Conservation (phyloP, 2,797 vertebrate genomes). For the Rhinatrema bivittatum region DNA sequence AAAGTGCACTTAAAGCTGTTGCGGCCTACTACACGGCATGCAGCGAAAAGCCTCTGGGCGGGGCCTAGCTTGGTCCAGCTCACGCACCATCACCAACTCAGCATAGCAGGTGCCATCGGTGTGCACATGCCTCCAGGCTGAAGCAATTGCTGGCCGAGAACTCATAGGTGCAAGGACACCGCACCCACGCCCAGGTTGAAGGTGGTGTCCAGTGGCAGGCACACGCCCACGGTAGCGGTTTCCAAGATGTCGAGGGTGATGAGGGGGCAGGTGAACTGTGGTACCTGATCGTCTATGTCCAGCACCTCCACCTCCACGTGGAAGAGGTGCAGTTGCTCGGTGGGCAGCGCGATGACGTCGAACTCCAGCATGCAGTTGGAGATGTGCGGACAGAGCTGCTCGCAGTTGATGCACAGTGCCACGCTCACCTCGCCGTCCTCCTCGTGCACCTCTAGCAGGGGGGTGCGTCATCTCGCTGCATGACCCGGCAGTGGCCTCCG, state of each 20-base stretch:
- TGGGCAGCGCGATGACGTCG: slow-evolving; percentile 90
- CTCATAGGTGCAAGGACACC: slow-evolving; percentile 82
- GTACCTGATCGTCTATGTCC: slow-evolving; percentile 95
- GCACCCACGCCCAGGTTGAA: slow-evolving; percentile 88
- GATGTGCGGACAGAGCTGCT: slow-evolving; percentile 90
- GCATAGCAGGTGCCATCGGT: slow-evolving; percentile 92
- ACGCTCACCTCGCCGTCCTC: slow-evolving; percentile 90
- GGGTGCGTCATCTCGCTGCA: slow-evolving; percentile 79
- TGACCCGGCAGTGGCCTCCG: slow-evolving; percentile 81
- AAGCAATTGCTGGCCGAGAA: slow-evolving; percentile 86
- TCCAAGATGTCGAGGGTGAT: slow-evolving; percentile 93
- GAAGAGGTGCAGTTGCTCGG: slow-evolving; percentile 88
- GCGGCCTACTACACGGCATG: no score
- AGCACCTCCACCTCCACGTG: slow-evolving; percentile 91
- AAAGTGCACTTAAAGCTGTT: no score
- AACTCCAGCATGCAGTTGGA: slow-evolving; percentile 92
- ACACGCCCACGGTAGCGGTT: slow-evolving; percentile 87
- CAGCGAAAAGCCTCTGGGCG: no score
- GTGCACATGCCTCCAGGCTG: slow-evolving; percentile 78
- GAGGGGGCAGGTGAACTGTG: slow-evolving; percentile 81
- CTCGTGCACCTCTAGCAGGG: slow-evolving; percentile 80
- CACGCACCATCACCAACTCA: slow-evolving; percentile 82
- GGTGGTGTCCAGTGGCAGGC: slow-evolving; percentile 85
- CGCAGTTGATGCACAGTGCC: slow-evolving; percentile 84
- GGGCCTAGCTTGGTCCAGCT: no score